Evolutionary conservation across 2,113 vertebrate genomes (phyloP), one percentile per base, ranked within the genome.

Genomic region (Brienomyrus brachyistius): DNA sequence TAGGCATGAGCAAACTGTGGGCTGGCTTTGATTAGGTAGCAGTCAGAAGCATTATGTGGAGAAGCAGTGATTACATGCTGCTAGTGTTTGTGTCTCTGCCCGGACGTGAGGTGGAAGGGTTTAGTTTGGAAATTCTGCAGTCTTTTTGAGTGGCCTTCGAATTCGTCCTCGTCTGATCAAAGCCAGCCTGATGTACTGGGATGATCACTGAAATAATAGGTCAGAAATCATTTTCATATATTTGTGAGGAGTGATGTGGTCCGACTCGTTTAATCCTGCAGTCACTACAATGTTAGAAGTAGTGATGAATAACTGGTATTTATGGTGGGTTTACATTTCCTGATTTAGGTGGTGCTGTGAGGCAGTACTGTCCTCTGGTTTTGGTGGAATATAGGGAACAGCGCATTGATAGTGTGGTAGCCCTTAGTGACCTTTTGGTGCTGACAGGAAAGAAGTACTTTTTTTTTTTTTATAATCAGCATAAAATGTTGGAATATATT

Each of bases 161-260:
- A 21, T 31, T 84, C 17, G 8, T 47, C 6, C 13, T 59, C 47
- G 88, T 59, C 23, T 62, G 89, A 62, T 62, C 70, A 40, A 21
- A 48, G 52, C 45, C 35, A 40, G 3, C 43, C 88, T 48, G 51
- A 88, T 84, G 23, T 47, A 89, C 80, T 89, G 88, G 80, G 48
- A 85, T 9, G 15, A 9, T n/a, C 52, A 59, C 51, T 89, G 77
- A 85, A 59, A 59, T 47, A 45, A 83, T 89, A 43, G 80, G 89
- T 84, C 77, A 84, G 27, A 54, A 40, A 15, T 45, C 9, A 35
- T 40, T 56, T 56, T 51, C 35, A 51, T 23, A 52, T 80, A 54
- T 51, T 23, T 59, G 8, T 31, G 54, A 62, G 23, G 51, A 17
- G 77, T 15, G 74, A 6, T 27, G 31, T 82, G 35, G 45, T 83